A percentile compares a stretch with the other conserved stretches of the same genome.
These are phyloP conservation scores for Chloropsis hardwickii DNA, from an alignment of 2,113 vertebrate genomes.

Conservation along the genomic window DNA sequence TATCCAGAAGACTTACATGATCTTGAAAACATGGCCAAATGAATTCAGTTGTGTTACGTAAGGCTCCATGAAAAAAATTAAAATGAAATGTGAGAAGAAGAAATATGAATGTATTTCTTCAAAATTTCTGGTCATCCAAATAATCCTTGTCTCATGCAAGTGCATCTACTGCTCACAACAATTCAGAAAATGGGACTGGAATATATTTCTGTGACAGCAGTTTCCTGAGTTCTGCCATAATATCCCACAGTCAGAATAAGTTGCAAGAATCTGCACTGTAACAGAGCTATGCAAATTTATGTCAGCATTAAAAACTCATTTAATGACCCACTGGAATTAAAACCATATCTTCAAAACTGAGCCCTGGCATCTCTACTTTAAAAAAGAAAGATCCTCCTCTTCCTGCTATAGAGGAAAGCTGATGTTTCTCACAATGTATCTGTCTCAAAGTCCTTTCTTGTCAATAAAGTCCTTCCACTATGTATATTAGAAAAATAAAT, in stretches of 20 bases:
- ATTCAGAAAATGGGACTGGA: neutral
- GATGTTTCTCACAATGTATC: neutral
- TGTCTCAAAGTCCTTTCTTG: neutral
- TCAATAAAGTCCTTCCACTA: neutral
- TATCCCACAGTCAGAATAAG: neutral
- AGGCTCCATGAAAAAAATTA: neutral
- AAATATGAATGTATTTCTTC: neutral
- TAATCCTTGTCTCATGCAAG: neutral
- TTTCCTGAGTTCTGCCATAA: neutral
- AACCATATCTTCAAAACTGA: neutral
- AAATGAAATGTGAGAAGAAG: neutral
- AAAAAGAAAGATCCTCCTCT: neutral
- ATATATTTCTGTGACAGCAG: neutral
- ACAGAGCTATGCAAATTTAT: constrained; percentile 24
- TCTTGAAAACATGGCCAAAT: neutral
- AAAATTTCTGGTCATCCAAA: neutral
- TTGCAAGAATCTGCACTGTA: neutral
- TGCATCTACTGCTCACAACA: neutral
- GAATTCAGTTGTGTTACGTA: neutral
- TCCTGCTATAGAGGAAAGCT: neutral
- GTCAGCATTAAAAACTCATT: constrained; percentile 38
- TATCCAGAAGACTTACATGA: neutral
- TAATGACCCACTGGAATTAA: constrained; percentile 12
- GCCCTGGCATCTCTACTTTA: neutral
- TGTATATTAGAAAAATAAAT: neutral